These are phyloP conservation scores for Nansenia antarctica DNA, from an alignment of 2,113 vertebrate genomes.

Conservation along the genomic window DNA sequence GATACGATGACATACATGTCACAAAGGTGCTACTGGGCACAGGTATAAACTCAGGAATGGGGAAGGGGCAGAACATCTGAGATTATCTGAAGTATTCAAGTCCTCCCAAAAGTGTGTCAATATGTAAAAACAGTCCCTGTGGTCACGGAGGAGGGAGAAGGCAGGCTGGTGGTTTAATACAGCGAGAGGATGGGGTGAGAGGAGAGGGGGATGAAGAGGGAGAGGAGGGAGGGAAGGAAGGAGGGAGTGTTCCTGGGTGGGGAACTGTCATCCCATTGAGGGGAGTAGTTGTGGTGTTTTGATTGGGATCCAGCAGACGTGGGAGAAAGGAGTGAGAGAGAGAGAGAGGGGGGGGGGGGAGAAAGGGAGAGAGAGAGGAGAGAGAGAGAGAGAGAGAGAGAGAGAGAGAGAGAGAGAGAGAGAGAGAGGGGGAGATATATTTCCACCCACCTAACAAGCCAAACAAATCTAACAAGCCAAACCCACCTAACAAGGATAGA, in stretches of 20 bases:
- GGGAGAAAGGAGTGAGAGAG: slow-evolving; percentile 36
- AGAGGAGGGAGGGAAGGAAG: slow-evolving; percentile 45
- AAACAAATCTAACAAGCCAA: too few relatives aligned
- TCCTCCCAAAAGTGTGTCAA: slow-evolving; percentile 49
- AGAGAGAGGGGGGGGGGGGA: slow-evolving; percentile 30
- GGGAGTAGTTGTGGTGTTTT: slow-evolving; percentile 72
- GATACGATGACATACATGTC: neutral
- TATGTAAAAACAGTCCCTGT: slow-evolving; percentile 51
- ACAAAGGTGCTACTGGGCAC: slow-evolving; percentile 6
- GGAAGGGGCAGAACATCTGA: slow-evolving; percentile 8
- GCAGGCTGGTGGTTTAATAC: slow-evolving; percentile 43
- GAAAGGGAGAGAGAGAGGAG: slow-evolving; percentile 49
- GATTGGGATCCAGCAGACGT: slow-evolving; percentile 70
- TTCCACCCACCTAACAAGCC: slow-evolving; percentile 76
- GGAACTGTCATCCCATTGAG: slow-evolving; percentile 64
- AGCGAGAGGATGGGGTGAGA: slow-evolving; percentile 31
- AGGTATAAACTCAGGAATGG: slow-evolving; percentile 30
- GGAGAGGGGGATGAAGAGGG: slow-evolving; percentile 24
- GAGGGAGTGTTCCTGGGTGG: slow-evolving; percentile 64
- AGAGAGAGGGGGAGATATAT: slow-evolving; percentile 66
- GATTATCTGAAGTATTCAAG: slow-evolving; percentile 37
- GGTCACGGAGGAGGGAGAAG: slow-evolving; percentile 34
- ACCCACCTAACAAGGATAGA: slow-evolving; percentile 69
- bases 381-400: slow-evolving; percentile 44
- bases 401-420: slow-evolving; percentile 51